phyloP scores from a whole-genome alignment of 2,113 vertebrate species.

The Prionailurus bengalensis region DNA sequence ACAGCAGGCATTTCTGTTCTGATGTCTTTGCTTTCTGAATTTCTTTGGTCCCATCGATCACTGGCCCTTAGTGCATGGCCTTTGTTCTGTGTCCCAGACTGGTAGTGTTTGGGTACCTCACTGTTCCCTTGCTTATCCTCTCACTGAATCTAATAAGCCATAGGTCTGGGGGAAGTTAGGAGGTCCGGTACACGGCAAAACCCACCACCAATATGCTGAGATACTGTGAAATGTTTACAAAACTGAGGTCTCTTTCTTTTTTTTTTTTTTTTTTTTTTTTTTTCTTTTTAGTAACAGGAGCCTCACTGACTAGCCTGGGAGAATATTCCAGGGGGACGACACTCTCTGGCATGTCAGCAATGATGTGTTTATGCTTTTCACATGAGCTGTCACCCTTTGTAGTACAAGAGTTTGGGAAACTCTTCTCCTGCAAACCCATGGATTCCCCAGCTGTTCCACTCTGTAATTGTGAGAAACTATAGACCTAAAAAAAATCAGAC shows the following conservation, averaged over 20 bases:
- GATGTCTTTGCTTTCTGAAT: constrained; percentile 71
- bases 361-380: neutral
- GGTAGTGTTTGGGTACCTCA: constrained; percentile 85
- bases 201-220: constrained; percentile 73
- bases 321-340: constrained; percentile 42
- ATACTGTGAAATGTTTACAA: constrained; percentile 89
- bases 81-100: constrained; percentile 83
- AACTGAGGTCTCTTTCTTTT: constrained; percentile 6
- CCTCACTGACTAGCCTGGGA: constrained; percentile 65
- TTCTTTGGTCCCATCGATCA: constrained; percentile 37
- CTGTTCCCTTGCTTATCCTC: constrained; percentile 75
- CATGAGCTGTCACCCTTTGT: neutral
- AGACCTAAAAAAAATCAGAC: neutral
- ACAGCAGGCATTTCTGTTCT: constrained; percentile 82
- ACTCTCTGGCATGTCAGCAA: neutral
- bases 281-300: constrained; percentile 7
- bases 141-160: constrained; percentile 89
- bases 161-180: constrained; percentile 84
- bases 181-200: constrained; percentile 66
- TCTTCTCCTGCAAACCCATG: constrained; percentile 28
- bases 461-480: constrained; percentile 68
- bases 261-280: no score
- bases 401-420: constrained; percentile 67
- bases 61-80: constrained; percentile 81
- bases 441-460: neutral